These are phyloP conservation scores for Rhinella marina DNA, from an alignment of 2,797 vertebrate genomes.

Conservation along the genomic window DNA sequence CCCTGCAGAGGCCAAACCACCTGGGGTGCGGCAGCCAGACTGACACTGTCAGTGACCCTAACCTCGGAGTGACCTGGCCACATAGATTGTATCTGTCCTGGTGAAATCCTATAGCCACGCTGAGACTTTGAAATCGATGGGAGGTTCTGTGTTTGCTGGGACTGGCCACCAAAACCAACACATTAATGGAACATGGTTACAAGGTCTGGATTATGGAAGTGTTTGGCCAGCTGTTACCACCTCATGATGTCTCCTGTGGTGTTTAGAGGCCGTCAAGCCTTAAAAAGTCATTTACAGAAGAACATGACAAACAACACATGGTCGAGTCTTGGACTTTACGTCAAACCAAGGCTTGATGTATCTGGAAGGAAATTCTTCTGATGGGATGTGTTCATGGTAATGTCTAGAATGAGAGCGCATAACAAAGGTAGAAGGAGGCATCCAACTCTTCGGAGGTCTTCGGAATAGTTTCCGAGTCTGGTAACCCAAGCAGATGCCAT, in stretches of 20 bases:
- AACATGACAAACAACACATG: not conserved
- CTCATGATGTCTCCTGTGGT: not conserved
- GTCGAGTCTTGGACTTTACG: not conserved
- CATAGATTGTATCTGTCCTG: constrained; percentile 6
- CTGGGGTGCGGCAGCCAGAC: not conserved
- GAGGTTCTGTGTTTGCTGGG: not conserved
- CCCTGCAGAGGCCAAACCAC: constrained; percentile 2
- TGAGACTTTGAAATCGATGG: not conserved
- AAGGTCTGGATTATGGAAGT: not conserved
- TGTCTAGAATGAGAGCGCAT: not conserved
- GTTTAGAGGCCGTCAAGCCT: not conserved
- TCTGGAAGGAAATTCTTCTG: constrained; percentile 8
- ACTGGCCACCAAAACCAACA: not conserved
- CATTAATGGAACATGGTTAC: not conserved
- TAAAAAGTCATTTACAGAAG: constrained; percentile 1
- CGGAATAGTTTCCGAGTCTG: not conserved
- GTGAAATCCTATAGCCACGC: constrained; percentile 33
- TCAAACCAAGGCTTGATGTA: not conserved
- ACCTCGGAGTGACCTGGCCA: constrained; percentile 32
- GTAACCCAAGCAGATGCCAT: not conserved
- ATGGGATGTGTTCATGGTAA: not conserved
- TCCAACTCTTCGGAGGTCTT: not conserved
- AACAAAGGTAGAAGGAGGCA: not conserved
- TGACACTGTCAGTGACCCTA: not conserved
- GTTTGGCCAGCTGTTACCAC: constrained; percentile 4